Evolutionary conservation across 2,888 invertebrate genomes (phyloP).

Genomic region (Drosophila paranaensis): DNA sequence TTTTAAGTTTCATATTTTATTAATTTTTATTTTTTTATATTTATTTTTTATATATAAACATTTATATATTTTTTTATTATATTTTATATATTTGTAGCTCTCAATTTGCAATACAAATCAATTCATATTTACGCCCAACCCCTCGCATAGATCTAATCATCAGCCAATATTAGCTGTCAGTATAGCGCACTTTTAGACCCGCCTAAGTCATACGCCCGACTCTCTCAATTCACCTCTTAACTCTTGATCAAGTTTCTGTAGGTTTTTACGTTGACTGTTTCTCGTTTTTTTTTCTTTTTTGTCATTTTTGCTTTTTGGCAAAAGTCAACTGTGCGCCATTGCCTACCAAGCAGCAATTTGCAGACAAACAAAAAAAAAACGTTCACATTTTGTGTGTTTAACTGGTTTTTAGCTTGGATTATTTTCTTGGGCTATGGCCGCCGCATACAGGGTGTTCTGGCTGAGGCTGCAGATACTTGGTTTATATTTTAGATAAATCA

Average conservation of each 20-base stretch:
- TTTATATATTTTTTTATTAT: not conserved
- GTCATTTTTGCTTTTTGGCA: constrained; percentile 62
- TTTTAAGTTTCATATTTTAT: too few relatives aligned
- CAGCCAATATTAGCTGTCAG: constrained; percentile 23
- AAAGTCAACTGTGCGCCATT: constrained; percentile 62
- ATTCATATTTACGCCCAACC: not conserved
- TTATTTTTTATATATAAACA: not conserved
- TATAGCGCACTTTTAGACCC: constrained; percentile 52
- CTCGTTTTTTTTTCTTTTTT: constrained; percentile 30
- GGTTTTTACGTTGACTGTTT: constrained; percentile 57
- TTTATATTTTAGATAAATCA: not conserved
- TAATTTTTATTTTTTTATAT: not conserved
- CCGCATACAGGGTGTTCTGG: constrained; percentile 44
- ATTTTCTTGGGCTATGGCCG: constrained; percentile 35
- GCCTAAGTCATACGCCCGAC: constrained; percentile 50
- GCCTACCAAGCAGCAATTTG: constrained; percentile 66
- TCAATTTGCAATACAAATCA: not conserved
- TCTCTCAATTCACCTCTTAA: constrained; percentile 47
- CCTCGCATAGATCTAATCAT: constrained; percentile 23
- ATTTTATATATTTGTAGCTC: not conserved
- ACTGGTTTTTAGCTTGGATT: constrained; percentile 66
- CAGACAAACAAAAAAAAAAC: constrained; percentile 51
- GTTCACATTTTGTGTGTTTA: constrained; percentile 68
- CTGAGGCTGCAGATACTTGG: not conserved
- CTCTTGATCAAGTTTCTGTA: constrained; percentile 72